A percentile compares a stretch with the other conserved stretches of the same genome.
Evolutionary conservation across 2,888 invertebrate genomes (phyloP).

Genomic region (Cactoblastis cactorum): DNA sequence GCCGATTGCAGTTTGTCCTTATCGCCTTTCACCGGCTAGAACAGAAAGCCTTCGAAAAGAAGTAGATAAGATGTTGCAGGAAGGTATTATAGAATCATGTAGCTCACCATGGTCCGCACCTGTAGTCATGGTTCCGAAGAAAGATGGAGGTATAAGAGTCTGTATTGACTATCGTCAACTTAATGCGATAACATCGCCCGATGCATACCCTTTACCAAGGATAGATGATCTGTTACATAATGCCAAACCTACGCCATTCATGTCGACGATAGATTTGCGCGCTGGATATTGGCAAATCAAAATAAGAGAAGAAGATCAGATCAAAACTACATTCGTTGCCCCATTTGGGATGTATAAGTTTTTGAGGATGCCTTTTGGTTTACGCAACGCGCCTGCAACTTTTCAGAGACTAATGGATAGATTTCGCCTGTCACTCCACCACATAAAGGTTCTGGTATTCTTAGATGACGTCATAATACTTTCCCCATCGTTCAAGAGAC

Average conservation of each 20-base stretch:
- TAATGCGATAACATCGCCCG: conserved; percentile 17
- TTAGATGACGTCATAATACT: conserved; percentile 2
- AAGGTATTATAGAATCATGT: conserved; percentile 36
- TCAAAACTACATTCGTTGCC: no score
- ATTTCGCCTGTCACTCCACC: conserved; percentile 6
- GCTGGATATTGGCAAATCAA: conserved; percentile 34
- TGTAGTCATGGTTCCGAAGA: conserved; percentile 29
- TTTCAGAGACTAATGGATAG: conserved; percentile 27
- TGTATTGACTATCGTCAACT: conserved; percentile 41
- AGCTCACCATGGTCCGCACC: conserved; percentile 38
- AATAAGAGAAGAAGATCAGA: conserved; percentile 27
- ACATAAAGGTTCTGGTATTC: no score
- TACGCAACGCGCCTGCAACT: conserved; percentile 27
- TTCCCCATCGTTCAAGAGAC: conserved; percentile 26
- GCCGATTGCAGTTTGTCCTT: conserved; percentile 38
- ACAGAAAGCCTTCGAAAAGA: conserved; percentile 26
- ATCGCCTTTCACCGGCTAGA: conserved; percentile 32
- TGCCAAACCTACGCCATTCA: conserved; percentile 27
- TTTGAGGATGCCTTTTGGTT: conserved; percentile 36
- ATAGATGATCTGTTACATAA: conserved; percentile 16
- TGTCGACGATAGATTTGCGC: conserved; percentile 29
- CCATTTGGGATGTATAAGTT: conserved; percentile 27
- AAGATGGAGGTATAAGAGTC: conserved; percentile 30
- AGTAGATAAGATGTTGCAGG: conserved; percentile 33
- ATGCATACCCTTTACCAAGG: no score